phyloP scores from a whole-genome alignment of 1,140 invertebrate genomes.

The Ceratoteleas bidentatus region DNA sequence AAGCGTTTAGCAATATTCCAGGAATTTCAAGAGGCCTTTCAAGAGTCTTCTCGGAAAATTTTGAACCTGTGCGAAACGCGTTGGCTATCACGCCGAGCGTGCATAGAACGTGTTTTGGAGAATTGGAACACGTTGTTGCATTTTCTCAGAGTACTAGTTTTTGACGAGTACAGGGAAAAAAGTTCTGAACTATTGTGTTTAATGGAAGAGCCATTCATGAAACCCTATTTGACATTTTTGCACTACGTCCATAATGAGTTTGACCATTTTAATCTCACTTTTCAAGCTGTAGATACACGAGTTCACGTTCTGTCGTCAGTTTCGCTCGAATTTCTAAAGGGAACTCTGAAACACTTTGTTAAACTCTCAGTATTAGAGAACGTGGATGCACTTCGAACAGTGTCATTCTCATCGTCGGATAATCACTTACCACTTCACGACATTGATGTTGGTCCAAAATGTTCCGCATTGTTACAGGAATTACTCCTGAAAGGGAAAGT shows the following conservation, averaged over 20 bases:
- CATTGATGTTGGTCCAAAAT: constrained; percentile 26
- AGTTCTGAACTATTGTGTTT: not conserved
- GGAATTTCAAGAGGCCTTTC: constrained; percentile 24
- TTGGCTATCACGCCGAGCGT: constrained; percentile 11
- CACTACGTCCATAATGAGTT: constrained; percentile 22
- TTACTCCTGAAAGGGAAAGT: not conserved
- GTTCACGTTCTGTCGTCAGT: constrained; percentile 2
- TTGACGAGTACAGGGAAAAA: constrained; percentile 10
- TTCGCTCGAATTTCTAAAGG: not conserved
- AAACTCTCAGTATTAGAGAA: constrained; percentile 13
- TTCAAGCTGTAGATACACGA: constrained; percentile 24
- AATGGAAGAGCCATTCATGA: constrained; percentile 13
- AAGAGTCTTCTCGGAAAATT: constrained; percentile 13
- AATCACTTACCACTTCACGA: constrained; percentile 31
- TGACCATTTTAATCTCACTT: constrained; percentile 29
- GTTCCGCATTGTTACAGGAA: constrained; percentile 3
- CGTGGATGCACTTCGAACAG: not conserved
- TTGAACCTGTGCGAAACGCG: constrained; percentile 13
- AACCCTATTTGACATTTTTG: constrained; percentile 34
- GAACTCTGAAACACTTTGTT: constrained; percentile 27
- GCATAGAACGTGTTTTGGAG: constrained; percentile 24
- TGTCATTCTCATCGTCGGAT: not conserved
- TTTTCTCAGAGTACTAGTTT: constrained; percentile 3
- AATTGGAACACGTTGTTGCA: constrained; percentile 10
- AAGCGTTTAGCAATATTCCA: constrained; percentile 15